phyloP scores from a whole-genome alignment of 2,113 vertebrate genomes.

The Carettochelys insculpta region DNA sequence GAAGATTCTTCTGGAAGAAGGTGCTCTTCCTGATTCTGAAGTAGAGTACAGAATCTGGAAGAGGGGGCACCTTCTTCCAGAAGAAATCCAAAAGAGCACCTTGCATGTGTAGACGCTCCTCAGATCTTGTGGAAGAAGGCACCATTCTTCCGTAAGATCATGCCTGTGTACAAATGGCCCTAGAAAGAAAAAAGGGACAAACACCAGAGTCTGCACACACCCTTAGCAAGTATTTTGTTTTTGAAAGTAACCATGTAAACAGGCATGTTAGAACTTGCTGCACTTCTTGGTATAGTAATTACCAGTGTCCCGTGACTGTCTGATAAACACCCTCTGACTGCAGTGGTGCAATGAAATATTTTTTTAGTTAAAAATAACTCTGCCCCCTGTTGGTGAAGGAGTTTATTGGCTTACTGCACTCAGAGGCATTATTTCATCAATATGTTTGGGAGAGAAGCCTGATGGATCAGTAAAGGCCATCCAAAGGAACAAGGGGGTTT shows the following conservation, averaged over 20 bases:
- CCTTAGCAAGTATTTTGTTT: constrained; percentile 51
- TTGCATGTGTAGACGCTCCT: too few species aligned
- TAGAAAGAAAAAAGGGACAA: not conserved
- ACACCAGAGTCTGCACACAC: constrained; percentile 10
- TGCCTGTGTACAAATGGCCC: too few species aligned
- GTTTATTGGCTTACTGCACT: not conserved
- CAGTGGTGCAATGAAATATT: not conserved
- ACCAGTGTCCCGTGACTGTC: constrained; percentile 9
- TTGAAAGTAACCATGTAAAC: constrained; percentile 41
- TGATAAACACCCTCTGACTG: not conserved
- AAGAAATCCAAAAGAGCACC: too few species aligned
- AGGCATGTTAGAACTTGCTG: constrained; percentile 20
- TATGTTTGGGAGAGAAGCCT: not conserved
- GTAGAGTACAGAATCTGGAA: too few species aligned
- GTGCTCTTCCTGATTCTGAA: too few species aligned
- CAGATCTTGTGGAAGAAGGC: too few species aligned
- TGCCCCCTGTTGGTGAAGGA: not conserved
- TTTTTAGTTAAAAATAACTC: not conserved
- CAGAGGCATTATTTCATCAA: not conserved
- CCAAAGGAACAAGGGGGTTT: not conserved
- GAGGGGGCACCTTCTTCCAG: too few species aligned
- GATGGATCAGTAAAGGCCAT: not conserved
- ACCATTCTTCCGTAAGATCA: too few species aligned
- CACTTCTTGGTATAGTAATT: constrained; percentile 22
- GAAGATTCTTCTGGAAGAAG: too few species aligned